phyloP scores from a whole-genome alignment of 2,797 vertebrate genomes.

The Syndactyla subalaris region DNA sequence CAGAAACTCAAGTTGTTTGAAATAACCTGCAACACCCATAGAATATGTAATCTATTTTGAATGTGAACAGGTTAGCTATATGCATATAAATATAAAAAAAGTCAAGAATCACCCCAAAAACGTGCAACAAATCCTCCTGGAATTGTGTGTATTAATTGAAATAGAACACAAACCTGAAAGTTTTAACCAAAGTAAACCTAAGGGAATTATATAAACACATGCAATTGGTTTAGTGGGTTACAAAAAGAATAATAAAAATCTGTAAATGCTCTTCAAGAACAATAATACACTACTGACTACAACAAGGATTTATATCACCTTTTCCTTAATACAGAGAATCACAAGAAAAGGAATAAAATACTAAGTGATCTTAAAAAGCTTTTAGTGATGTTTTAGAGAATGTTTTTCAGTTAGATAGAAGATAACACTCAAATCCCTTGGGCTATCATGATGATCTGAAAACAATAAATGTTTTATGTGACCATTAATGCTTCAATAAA shows the following conservation, averaged over 20 bases:
- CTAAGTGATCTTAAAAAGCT: background rate
- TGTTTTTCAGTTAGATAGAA: background rate
- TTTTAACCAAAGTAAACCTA: background rate
- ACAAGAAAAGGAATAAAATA: background rate
- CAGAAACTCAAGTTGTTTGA: background rate
- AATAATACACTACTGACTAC: background rate
- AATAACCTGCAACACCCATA: background rate
- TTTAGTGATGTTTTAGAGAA: background rate
- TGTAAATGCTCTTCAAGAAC: background rate
- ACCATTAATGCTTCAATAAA: background rate
- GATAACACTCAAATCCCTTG: background rate
- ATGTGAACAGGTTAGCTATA: background rate
- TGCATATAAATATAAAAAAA: background rate
- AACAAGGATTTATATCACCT: background rate
- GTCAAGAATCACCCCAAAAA: background rate
- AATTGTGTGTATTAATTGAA: background rate
- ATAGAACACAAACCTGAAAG: background rate
- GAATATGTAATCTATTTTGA: background rate
- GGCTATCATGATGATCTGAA: background rate
- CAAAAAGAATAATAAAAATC: background rate
- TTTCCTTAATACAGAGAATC: background rate
- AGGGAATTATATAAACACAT: background rate
- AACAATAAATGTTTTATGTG: background rate
- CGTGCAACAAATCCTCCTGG: background rate
- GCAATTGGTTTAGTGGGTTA: background rate